Evolutionary conservation across 2,797 vertebrate genomes (phyloP).

Genomic region (Enteromius trimaculatus): DNA sequence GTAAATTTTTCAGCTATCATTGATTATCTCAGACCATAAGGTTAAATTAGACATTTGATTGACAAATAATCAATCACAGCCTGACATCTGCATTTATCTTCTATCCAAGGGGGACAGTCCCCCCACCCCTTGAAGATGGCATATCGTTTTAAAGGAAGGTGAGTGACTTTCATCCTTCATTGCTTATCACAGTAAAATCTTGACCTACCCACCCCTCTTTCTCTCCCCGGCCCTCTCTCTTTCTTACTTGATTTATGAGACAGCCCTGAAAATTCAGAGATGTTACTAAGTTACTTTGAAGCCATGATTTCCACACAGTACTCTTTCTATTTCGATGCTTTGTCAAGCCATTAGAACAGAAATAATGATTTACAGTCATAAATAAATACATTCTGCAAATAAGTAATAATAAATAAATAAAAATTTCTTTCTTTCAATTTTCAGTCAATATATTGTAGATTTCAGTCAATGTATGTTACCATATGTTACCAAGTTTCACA

Average conservation of each 20-base stretch:
- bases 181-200: conserved; percentile 46
- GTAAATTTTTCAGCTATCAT: conserved; percentile 53
- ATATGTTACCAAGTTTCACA: not conserved
- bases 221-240: conserved; percentile 4
- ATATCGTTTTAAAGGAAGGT: conserved; percentile 50
- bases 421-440: not conserved
- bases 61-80: conserved; percentile 58
- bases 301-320: no score
- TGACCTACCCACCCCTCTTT: conserved; percentile 17
- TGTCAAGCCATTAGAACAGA: not conserved
- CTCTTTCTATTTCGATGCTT: not conserved
- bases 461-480: not conserved
- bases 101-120: conserved; percentile 39
- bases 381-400: no score
- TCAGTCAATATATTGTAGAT: no score
- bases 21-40: conserved; percentile 48
- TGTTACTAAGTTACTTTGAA: no score
- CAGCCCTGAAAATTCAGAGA: not conserved
- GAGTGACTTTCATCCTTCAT: conserved; percentile 43
- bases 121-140: conserved; percentile 36
- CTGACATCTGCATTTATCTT: conserved; percentile 58
- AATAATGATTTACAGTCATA: not conserved
- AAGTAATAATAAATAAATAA: no score
- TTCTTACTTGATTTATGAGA: not conserved
- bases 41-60: conserved; percentile 58